A percentile compares a stretch with the other conserved stretches of the same genome.
phyloP scores from a whole-genome alignment of 2,797 vertebrate genomes.

The Crocodylus rhombifer region DNA sequence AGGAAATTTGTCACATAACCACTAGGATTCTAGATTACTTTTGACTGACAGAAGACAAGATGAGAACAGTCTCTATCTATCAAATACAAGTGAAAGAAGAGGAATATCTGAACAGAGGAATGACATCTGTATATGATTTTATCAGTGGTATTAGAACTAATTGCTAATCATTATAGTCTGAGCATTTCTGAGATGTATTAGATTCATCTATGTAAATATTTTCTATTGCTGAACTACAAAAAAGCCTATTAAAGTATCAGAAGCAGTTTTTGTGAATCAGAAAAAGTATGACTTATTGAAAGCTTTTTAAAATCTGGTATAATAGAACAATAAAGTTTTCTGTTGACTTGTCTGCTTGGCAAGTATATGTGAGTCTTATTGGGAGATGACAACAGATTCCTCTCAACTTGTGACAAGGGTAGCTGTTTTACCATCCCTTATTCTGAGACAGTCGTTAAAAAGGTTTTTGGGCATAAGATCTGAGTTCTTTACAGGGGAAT shows the following conservation, averaged over 20 bases:
- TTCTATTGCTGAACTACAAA: background rate
- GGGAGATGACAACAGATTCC: background rate
- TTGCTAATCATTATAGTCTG: conserved; percentile 36
- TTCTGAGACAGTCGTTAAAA: background rate
- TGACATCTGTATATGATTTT: background rate
- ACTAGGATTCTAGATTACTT: conserved; percentile 51
- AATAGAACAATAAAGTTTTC: background rate
- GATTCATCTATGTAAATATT: conserved; percentile 36
- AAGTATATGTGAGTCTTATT: background rate
- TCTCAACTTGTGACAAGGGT: rapidly evolving
- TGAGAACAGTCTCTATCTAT: conserved; percentile 46
- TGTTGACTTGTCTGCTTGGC: background rate
- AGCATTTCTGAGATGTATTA: background rate
- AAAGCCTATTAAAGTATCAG: background rate
- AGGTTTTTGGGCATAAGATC: background rate
- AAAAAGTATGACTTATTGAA: background rate
- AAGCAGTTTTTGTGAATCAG: background rate
- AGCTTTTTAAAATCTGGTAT: background rate
- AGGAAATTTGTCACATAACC: conserved; percentile 64
- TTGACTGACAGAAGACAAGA: conserved; percentile 71
- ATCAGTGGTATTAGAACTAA: background rate
- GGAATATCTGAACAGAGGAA: background rate
- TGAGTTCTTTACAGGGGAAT: background rate
- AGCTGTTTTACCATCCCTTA: background rate
- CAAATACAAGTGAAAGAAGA: background rate